These are phyloP conservation scores for Macrotis lagotis DNA, from an alignment of 2,113 vertebrate species.

Conservation along the genomic window DNA sequence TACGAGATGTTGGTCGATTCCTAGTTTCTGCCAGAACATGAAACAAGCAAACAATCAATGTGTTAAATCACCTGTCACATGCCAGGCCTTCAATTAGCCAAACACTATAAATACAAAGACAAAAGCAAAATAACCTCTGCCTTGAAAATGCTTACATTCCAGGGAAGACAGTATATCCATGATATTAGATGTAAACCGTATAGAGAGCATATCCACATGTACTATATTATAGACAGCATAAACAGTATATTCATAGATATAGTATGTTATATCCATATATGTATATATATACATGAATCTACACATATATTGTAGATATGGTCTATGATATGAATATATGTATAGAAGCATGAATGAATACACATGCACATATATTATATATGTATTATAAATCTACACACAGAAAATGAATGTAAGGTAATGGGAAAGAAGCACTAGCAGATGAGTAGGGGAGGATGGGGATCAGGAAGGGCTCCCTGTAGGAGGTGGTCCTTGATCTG, in stretches of 20 bases:
- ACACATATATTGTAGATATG: neutral
- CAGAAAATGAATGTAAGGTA: neutral
- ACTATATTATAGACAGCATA: too few species aligned
- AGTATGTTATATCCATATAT: too few species aligned
- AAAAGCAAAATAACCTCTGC: neutral
- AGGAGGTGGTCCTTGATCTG: fast-evolving
- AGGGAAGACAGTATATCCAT: neutral
- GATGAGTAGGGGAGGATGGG: neutral
- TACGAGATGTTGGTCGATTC: neutral
- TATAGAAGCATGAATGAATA: neutral
- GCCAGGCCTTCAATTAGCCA: neutral
- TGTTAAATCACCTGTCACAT: neutral
- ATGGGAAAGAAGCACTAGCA: neutral
- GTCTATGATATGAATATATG: neutral
- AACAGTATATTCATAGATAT: too few species aligned
- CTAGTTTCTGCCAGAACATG: neutral
- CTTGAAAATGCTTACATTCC: neutral
- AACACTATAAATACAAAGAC: neutral
- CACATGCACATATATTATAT: too few species aligned
- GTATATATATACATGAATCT: neutral
- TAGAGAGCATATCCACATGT: too few species aligned
- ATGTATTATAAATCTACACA: too few species aligned
- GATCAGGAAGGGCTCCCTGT: neutral
- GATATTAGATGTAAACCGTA: too few species aligned
- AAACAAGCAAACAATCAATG: neutral